Conservation (phyloP, 1,140 invertebrate species). For the Pararge aegeria region DNA sequence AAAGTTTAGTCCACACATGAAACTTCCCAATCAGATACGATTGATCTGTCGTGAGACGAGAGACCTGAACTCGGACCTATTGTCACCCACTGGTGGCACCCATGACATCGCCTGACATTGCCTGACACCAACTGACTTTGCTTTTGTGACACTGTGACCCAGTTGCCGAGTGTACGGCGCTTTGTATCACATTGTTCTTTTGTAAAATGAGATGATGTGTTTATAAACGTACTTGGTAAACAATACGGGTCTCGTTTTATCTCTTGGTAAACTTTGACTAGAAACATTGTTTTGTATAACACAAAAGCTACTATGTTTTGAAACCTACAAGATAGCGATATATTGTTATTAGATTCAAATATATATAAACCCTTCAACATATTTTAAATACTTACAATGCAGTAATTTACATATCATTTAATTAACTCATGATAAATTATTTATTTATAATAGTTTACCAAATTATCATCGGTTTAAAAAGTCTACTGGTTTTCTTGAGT, state of each 20-base stretch:
- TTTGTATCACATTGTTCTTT: constrained; percentile 42
- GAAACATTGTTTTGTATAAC: no score
- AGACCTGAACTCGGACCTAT: constrained; percentile 29
- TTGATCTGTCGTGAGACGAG: background rate
- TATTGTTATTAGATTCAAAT: no score
- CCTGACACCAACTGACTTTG: constrained; percentile 14
- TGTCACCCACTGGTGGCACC: constrained; percentile 28
- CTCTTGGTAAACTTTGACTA: background rate
- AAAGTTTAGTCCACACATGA: background rate
- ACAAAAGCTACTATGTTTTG: no score
- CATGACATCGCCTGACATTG: constrained; percentile 18
- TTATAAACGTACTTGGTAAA: background rate
- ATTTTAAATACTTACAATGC: no score
- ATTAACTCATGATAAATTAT: no score
- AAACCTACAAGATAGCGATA: no score
- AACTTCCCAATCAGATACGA: constrained; percentile 19
- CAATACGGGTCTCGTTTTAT: background rate
- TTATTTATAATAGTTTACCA: no score
- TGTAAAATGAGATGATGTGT: constrained; percentile 17
- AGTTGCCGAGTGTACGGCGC: constrained; percentile 43
- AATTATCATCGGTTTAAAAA: no score
- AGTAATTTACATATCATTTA: no score
- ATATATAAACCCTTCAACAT: no score
- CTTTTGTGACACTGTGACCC: constrained; percentile 37
- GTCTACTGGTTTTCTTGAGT: background rate